Evolutionary conservation across 2,888 invertebrate genomes (phyloP), one percentile per base, ranked within the genome.

Genomic region (Andrena bucephala): DNA sequence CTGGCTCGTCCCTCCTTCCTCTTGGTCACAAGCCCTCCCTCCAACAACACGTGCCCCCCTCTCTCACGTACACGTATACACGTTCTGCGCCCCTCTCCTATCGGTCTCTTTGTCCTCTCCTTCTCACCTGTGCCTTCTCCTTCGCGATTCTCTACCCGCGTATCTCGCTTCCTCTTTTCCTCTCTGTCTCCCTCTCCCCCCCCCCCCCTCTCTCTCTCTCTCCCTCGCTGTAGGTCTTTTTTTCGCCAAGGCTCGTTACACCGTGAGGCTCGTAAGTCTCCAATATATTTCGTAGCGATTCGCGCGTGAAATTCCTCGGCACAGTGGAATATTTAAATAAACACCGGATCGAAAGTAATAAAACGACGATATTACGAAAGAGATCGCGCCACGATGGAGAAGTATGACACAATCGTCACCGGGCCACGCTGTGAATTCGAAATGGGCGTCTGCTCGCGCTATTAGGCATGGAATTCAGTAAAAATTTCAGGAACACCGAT

Each of bases 1-100:
- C 89, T 91, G 87, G 79, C 89, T 90, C 74, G 82, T 87, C 88
- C 86, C 87, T 84, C 86, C 88, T 88, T 84, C 87, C 87, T 86
- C 89, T 79, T 81, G 77, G 81, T 83, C 84, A 67, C 86, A 74
- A 80, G 70, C 86, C 80, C 85, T 42, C 77, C 85, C 81, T 52
- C 74, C 74, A 54, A 68, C 78, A 73, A 36, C 69, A 48, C 68
- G 42, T 59, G 74, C 69, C 68, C 75, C 82, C 68, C 67, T 78
- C 42, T 31, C 59, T 54, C 33, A 67, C 52, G 29, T 16, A 42
- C 42, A 42, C 42, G 13, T 42, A 42, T 13, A 42, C 16, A 16
- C 4, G 42, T 42, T 24, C 62, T 7, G n/a, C 52, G 10, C 66
- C 72, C 84, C 76, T 74, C 73, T 54, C 60, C 76, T 73, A 54